phyloP scores from a whole-genome alignment of 2,113 vertebrate genomes.

The Tiliqua scincoides region DNA sequence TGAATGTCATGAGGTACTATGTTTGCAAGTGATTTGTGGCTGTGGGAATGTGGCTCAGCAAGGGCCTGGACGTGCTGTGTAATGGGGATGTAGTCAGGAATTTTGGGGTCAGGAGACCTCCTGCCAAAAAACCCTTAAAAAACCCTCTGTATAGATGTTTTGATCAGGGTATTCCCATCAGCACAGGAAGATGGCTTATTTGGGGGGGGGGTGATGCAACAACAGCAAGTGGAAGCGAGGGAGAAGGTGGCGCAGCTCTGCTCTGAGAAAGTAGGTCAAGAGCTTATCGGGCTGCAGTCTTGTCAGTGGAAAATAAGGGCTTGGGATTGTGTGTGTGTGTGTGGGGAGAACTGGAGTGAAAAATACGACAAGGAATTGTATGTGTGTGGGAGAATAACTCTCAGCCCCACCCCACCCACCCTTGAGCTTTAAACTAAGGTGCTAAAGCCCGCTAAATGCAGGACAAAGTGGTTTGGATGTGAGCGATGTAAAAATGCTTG shows the following conservation, averaged over 20 bases:
- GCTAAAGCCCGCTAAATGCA: background rate
- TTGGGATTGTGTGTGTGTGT: conserved; percentile 2
- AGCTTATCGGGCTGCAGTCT: conserved; percentile 10
- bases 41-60: too few relatives aligned
- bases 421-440: background rate
- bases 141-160: background rate
- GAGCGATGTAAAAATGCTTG: background rate
- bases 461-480: background rate
- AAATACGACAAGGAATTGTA: background rate
- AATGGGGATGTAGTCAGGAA: too few relatives aligned
- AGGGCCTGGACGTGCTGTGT: background rate
- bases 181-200: background rate
- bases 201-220: background rate
- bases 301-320: conserved; percentile 15
- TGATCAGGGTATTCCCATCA: too few relatives aligned
- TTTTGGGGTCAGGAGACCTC: background rate
- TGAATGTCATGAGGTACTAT: background rate
- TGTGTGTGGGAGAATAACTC: background rate
- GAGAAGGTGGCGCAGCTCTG: background rate
- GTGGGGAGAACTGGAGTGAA: background rate
- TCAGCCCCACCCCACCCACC: too few relatives aligned
- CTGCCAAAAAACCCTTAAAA: too few relatives aligned
- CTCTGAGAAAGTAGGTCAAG: conserved; percentile 34
- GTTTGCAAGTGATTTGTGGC: background rate
- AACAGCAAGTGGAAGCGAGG: background rate